Evolutionary conservation across 2,797 vertebrate genomes (phyloP), one percentile per base, ranked within the genome.

Genomic region (Hapalemur alaotrensis): DNA sequence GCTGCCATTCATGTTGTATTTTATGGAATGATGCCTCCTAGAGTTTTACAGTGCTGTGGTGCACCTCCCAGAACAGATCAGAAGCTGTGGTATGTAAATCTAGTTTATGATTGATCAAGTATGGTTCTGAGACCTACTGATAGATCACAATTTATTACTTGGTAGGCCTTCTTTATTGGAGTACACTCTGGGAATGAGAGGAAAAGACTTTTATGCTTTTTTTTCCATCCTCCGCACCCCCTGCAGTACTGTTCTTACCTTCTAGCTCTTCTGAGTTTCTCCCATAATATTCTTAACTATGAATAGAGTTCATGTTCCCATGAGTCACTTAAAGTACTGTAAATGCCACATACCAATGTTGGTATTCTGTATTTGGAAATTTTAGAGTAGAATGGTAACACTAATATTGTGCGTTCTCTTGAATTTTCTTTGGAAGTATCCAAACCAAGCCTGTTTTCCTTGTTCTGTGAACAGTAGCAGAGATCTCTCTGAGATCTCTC

Each of bases 281-380:
- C n/a, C 73, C 30, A 17, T 54, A 78, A 7, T 93, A 67, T 85
- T 90, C 88, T 91, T 95, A 70, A 80, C 10, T 85, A 15, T 70
- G 35, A 82, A 43, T 46, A 88, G 79, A 91, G 28, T 83, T 95
- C 69, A 46, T 72, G 52, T 93, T 96, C 86, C 73, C 13, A 25
- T 59, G 65, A 86, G 59, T 87, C 54, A 69, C 59, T 80, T 54
- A 83, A 96, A 92, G 57, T 67, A 22, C 57, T 59, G 18, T 76
- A 73, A 92, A 84, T 93, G 88, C 73, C 75, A 57, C 61, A 41
- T 72, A 79, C 14, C 41, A 76, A 17, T 90, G 76, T 43, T 79
- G 41, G 78, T 78, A 67, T 96, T 92, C 69, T 96, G 0, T 96
- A 89, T 96, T 96, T 95, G 90, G 72, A 93, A 90, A 78, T 82